phyloP scores from a whole-genome alignment of 2,113 vertebrate species.

The Callithrix jacchus region DNA sequence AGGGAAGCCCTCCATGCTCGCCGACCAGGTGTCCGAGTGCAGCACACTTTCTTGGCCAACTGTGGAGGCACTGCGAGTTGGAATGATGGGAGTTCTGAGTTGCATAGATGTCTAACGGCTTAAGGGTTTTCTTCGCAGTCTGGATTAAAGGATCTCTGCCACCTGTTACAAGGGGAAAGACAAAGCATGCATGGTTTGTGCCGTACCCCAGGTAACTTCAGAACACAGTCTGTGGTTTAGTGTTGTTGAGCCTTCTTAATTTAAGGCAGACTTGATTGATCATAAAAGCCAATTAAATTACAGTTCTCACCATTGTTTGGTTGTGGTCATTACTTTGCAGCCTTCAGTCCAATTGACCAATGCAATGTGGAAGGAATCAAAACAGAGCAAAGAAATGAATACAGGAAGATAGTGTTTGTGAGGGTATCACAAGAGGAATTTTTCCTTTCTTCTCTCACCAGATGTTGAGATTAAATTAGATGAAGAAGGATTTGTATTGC shows the following conservation, averaged over 20 bases:
- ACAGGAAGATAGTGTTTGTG: neutral
- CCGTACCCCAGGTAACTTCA: accelerated
- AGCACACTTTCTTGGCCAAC: neutral
- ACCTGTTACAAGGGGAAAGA: too few species aligned
- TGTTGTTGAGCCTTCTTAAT: neutral
- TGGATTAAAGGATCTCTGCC: neutral
- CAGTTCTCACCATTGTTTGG: neutral
- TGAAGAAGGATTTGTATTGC: slow-evolving; percentile 91
- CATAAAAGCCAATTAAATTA: accelerated
- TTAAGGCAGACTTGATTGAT: neutral
- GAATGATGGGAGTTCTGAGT: accelerated
- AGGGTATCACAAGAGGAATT: slow-evolving; percentile 13
- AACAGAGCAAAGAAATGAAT: neutral
- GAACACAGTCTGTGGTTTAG: neutral
- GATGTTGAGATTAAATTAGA: slow-evolving; percentile 96
- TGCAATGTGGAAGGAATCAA: neutral
- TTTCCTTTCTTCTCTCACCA: slow-evolving; percentile 75
- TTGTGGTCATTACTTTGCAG: slow-evolving; percentile 43
- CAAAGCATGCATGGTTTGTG: accelerated
- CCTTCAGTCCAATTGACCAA: neutral
- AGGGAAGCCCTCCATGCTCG: accelerated
- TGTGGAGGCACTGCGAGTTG: accelerated
- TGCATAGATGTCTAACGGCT: neutral
- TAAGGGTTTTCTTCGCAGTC: neutral
- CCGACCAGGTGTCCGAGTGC: accelerated